Conservation (phyloP, 2,888 invertebrate genomes). For the Iselma pallidipennis region DNA sequence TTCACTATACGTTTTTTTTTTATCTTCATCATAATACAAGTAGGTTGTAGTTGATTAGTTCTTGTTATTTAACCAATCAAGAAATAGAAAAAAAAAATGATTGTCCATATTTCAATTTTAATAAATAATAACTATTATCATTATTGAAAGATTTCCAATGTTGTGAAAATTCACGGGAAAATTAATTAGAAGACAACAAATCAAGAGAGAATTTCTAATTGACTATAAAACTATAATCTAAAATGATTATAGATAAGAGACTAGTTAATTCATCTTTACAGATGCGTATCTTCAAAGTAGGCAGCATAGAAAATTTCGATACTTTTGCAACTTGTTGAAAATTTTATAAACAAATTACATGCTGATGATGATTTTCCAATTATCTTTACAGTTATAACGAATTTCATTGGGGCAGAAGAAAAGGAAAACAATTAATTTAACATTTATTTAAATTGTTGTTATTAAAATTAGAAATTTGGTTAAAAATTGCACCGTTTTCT, state of each 20-base stretch:
- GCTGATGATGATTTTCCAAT: not conserved
- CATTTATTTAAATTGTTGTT: not conserved
- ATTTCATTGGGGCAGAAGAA: not conserved
- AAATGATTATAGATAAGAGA: too few species aligned
- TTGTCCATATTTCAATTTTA: too few species aligned
- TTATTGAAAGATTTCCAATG: not conserved
- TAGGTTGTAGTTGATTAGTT: conserved; percentile 1
- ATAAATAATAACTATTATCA: not conserved
- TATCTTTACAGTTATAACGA: not conserved
- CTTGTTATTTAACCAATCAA: conserved; percentile 2
- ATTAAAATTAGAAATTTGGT: conserved; percentile 12
- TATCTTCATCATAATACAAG: not conserved
- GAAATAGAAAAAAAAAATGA: not conserved
- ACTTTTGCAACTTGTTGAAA: not conserved
- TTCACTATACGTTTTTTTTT: conserved; percentile 35
- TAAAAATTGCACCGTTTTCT: conserved; percentile 22
- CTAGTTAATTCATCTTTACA: too few species aligned
- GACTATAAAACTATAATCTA: too few species aligned
- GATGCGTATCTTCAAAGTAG: too few species aligned
- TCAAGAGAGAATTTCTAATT: too few species aligned
- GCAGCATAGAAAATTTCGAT: not conserved
- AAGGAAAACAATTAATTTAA: not conserved
- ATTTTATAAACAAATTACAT: not conserved
- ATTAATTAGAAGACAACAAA: too few species aligned
- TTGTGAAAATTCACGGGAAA: not conserved